These are phyloP conservation scores for Pachyseris speciosa DNA, from an alignment of 64 coral and sea anemone genomes.

Conservation along the genomic window DNA sequence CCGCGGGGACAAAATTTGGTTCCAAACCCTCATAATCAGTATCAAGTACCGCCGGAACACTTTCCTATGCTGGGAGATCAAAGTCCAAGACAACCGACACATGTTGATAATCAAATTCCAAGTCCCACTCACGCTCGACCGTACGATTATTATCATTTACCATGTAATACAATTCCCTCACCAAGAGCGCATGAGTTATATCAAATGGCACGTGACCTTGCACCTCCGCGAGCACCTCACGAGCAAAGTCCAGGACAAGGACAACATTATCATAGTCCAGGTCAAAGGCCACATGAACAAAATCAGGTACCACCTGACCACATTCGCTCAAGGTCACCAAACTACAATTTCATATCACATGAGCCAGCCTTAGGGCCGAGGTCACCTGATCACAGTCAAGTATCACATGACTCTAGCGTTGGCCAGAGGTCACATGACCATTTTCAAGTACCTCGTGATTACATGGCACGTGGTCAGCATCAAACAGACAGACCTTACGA, in stretches of 20 bases:
- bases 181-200: background rate
- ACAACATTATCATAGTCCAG: background rate
- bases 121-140: background rate
- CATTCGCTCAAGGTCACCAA: background rate
- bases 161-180: background rate
- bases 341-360: background rate
- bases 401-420: background rate
- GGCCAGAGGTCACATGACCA: background rate
- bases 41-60: background rate
- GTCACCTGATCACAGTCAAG: background rate
- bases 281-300: background rate
- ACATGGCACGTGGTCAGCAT: background rate
- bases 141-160: background rate
- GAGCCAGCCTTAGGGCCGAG: background rate
- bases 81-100: background rate
- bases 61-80: background rate
- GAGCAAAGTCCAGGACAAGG: slow-evolving; percentile 1
- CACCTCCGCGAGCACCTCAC: slow-evolving; percentile 1
- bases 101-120: background rate
- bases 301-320: background rate
- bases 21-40: slow-evolving; percentile 2
- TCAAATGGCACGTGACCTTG: slow-evolving; percentile 25
- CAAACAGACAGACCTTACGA: background rate
- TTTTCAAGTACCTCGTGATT: background rate
- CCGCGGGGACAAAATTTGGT: background rate